Evolutionary conservation across 1,140 invertebrate species (phyloP), one percentile per base, ranked within the genome.

Genomic region (Drosophila micromelanica): DNA sequence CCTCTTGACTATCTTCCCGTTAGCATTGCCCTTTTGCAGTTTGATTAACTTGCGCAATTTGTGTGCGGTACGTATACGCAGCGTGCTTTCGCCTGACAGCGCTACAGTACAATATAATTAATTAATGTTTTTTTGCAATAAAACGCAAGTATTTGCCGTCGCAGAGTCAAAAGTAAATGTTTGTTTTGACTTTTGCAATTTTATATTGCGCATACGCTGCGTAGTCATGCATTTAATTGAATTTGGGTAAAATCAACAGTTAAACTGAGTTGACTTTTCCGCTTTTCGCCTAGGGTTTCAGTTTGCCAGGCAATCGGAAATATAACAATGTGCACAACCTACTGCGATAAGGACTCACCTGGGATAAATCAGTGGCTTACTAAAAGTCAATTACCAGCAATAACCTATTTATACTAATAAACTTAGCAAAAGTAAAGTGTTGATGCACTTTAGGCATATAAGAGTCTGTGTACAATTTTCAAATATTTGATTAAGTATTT

Each of bases 81-180:
- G 42, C 15, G 56, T 70, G 38, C 30, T 37, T 8, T 13, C 17
- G 11, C 17, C 17, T 17, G 51, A 23, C 30, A 42, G 20, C 72
- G 17, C 35, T 51, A 46, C 3, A n/a, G 43, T 55, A 30, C 74
- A 51, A 59, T 35, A 63, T 80, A 75, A 81, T 76, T 85, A 85
- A 85, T 89, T 89, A 89, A 76, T 79, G 72, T 71, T 82, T 77
- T 72, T 89, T 60, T 87, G 63, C 57, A 80, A 60, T 57, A 60
- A 73, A 80, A 79, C 60, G 62, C 45, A 65, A 67, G 15, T 78
- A 75, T 78, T 72, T 75, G 46, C 17, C 57, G 48, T 40, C 40
- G 35, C 30, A 79, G 55, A 56, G 40, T 20, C 49, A 65, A 61
- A 69, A 48, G 64, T 77, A 71, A 85, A 80, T 77, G 62, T 86